Conservation (phyloP, 2,888 invertebrate genomes). For the Drosophila mimetica region DNA sequence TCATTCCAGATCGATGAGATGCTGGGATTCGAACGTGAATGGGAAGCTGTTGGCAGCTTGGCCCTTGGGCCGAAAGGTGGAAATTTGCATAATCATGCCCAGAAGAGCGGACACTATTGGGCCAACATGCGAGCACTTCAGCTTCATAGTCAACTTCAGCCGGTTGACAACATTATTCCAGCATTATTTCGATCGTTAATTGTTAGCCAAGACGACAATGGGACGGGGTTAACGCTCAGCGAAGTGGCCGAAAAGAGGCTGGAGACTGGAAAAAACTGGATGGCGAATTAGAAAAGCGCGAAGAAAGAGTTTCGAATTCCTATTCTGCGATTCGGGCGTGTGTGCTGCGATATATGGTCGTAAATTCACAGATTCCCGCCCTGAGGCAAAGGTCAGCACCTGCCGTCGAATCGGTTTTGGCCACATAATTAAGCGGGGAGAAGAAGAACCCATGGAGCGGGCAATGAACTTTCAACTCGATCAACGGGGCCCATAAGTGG, state of each 20-base stretch:
- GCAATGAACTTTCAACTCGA: conserved; percentile 73
- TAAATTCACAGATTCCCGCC: conserved; percentile 10
- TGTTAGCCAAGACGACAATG: conserved; percentile 35
- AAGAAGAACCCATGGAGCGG: conserved; percentile 21
- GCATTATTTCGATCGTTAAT: conserved; percentile 52
- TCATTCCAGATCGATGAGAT: background rate
- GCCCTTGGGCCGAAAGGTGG: conserved; percentile 7
- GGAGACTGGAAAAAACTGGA: conserved; percentile 24
- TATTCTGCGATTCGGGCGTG: conserved; percentile 10
- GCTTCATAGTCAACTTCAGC: background rate
- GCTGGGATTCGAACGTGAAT: background rate
- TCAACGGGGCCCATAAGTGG: conserved; percentile 28
- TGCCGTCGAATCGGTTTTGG: conserved; percentile 53
- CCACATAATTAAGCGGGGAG: conserved; percentile 56
- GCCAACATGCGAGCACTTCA: conserved; percentile 70
- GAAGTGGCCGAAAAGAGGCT: conserved; percentile 63
- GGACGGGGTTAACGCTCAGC: conserved; percentile 70
- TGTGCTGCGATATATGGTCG: conserved; percentile 9
- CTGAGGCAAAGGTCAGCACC: conserved; percentile 35
- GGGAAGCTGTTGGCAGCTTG: conserved; percentile 9
- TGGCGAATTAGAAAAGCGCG: conserved; percentile 8
- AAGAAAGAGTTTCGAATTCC: conserved; percentile 10
- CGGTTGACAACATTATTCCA: conserved; percentile 65
- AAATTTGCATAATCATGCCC: conserved; percentile 69
- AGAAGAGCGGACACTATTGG: conserved; percentile 65